A percentile compares a stretch with the other conserved stretches of the same genome.
Conservation (phyloP, 2,113 vertebrate species). For the Todiramphus saurophagus region DNA sequence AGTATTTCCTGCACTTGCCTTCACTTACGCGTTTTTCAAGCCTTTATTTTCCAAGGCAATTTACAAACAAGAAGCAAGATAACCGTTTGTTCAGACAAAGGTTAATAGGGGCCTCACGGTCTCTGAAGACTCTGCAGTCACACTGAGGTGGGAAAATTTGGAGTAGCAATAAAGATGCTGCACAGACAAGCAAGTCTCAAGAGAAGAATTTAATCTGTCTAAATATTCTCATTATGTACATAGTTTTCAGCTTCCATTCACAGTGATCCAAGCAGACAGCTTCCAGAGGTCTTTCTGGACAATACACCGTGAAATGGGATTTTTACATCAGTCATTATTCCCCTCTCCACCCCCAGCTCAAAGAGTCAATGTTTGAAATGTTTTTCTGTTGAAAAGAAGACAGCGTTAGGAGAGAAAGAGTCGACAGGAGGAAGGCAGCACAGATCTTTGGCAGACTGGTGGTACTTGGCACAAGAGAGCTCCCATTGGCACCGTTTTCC, state of each 20-base stretch:
- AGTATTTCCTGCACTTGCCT: not conserved
- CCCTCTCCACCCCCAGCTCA: not conserved
- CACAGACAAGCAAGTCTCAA: conserved; percentile 14
- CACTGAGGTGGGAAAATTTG: conserved; percentile 17
- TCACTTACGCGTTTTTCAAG: conserved; percentile 12
- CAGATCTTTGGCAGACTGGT: conserved; percentile 35
- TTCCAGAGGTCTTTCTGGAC: conserved; percentile 57
- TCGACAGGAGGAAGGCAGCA: conserved; percentile 36
- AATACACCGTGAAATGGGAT: conserved; percentile 42
- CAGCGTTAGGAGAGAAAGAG: not conserved
- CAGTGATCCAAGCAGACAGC: not conserved
- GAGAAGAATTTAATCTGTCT: conserved; percentile 48
- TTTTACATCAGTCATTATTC: conserved; percentile 45
- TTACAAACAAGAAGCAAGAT: not conserved
- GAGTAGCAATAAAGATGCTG: conserved; percentile 11
- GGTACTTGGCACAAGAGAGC: conserved; percentile 38
- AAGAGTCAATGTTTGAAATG: conserved; percentile 20
- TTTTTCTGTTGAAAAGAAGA: not conserved
- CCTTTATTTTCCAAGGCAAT: conserved; percentile 10
- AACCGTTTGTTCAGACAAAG: conserved; percentile 47
- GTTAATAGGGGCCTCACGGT: conserved; percentile 50
- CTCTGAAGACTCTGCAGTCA: not conserved
- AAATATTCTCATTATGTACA: conserved; percentile 46
- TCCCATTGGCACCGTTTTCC: conserved; percentile 22
- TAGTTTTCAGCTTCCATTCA: conserved; percentile 40